Conservation (phyloP, 2,888 invertebrate genomes). For the Papilio elwesi region DNA sequence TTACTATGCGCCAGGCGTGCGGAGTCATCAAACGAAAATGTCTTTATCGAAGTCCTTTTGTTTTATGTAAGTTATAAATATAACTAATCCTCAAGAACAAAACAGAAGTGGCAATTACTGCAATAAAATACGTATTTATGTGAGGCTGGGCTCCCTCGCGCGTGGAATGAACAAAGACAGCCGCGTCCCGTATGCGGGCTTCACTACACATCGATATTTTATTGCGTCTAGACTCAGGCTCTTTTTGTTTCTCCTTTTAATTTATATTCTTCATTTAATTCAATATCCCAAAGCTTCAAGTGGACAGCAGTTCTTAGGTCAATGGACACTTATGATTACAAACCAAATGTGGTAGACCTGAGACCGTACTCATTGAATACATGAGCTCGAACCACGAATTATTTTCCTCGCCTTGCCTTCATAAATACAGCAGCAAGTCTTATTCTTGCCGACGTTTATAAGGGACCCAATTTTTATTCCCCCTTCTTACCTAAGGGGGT, state of each 20-base stretch:
- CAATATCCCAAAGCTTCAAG: background rate
- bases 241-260: background rate
- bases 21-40: constrained; percentile 6
- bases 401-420: too few relatives aligned
- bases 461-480: too few relatives aligned
- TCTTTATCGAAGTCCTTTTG: constrained; percentile 9
- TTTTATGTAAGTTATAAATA: constrained; percentile 21
- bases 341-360: too few relatives aligned
- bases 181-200: background rate
- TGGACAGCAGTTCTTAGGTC: too few relatives aligned
- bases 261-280: background rate
- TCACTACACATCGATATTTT: constrained; percentile 26
- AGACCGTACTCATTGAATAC: too few relatives aligned
- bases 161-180: constrained; percentile 9
- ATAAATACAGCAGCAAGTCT: too few relatives aligned
- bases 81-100: constrained; percentile 19
- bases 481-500: too few relatives aligned
- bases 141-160: background rate
- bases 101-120: constrained; percentile 29
- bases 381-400: too few relatives aligned
- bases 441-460: too few relatives aligned
- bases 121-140: constrained; percentile 29
- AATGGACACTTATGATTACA: too few relatives aligned
- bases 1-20: background rate
- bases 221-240: constrained; percentile 27